Evolutionary conservation across 2,113 vertebrate genomes (phyloP).

Genomic region (Tinamus guttatus): DNA sequence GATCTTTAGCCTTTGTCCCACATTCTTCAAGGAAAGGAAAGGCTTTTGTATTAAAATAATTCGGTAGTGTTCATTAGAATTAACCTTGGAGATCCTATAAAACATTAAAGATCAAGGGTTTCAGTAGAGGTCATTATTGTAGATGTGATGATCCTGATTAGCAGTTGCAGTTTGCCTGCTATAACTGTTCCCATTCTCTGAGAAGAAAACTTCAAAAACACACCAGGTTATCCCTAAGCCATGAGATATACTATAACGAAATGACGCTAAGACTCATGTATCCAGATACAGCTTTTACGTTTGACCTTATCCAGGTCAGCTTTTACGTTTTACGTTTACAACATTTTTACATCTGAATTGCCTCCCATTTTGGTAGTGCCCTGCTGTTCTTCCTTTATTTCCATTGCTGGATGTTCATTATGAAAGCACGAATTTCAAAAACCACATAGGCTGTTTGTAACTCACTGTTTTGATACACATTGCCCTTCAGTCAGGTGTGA

Average conservation of each 20-base stretch:
- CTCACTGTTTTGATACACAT: background rate
- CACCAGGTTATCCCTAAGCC: background rate
- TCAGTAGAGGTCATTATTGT: background rate
- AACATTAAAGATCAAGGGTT: background rate
- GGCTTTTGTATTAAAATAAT: background rate
- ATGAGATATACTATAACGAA: background rate
- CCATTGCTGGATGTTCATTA: background rate
- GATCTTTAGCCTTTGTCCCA: background rate
- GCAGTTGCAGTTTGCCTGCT: background rate
- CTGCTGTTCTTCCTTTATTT: background rate
- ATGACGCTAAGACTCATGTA: background rate
- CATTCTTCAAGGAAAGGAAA: background rate
- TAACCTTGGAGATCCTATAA: background rate
- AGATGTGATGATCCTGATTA: background rate
- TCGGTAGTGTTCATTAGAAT: background rate
- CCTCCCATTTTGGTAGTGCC: background rate
- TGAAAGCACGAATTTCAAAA: background rate
- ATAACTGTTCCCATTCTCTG: background rate
- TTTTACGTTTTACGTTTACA: background rate
- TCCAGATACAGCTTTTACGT: background rate
- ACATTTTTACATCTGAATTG: background rate
- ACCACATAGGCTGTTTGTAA: background rate
- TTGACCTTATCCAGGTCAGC: too few relatives aligned
- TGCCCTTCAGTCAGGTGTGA: background rate
- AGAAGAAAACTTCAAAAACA: background rate